phyloP scores from a whole-genome alignment of 2,888 invertebrate species.

The Macroteleia sp. region DNA sequence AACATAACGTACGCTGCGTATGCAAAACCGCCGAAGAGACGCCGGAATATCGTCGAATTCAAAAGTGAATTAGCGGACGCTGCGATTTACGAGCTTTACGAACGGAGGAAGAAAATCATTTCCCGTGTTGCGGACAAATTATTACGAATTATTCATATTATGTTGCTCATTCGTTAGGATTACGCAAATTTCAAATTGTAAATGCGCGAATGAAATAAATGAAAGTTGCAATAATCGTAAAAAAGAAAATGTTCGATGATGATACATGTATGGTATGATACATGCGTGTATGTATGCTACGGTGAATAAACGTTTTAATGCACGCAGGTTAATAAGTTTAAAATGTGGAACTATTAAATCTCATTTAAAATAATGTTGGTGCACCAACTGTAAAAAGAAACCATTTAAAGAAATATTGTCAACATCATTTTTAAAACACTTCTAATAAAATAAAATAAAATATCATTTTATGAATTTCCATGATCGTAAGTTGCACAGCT shows the following conservation, averaged over 20 bases:
- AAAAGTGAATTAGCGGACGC: conserved; percentile 63
- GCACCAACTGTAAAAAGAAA: no score
- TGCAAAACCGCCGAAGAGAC: conserved; percentile 50
- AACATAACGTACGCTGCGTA: conserved; percentile 35
- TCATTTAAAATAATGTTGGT: no score
- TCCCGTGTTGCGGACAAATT: conserved; percentile 57
- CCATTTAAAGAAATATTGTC: no score
- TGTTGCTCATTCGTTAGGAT: conserved; percentile 36
- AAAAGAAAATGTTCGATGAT: conserved; percentile 7
- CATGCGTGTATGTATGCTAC: no score
- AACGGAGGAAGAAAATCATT: conserved; percentile 62
- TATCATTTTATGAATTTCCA: no score
- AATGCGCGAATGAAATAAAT: conserved; percentile 28
- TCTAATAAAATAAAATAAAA: no score
- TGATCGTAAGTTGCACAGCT: no score
- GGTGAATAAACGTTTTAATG: no score
- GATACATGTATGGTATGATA: no score
- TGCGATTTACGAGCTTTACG: conserved; percentile 55
- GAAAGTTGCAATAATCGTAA: conserved; percentile 39
- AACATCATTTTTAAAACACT: no score
- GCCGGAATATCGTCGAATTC: conserved; percentile 57
- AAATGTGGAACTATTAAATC: no score
- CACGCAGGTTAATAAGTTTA: no score
- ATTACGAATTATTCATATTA: conserved; percentile 61
- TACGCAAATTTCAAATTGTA: conserved; percentile 31